Base-by-base conservation (phyloP, 2,888 invertebrate genomes). In the Alviniconcha strummeri region DNA sequence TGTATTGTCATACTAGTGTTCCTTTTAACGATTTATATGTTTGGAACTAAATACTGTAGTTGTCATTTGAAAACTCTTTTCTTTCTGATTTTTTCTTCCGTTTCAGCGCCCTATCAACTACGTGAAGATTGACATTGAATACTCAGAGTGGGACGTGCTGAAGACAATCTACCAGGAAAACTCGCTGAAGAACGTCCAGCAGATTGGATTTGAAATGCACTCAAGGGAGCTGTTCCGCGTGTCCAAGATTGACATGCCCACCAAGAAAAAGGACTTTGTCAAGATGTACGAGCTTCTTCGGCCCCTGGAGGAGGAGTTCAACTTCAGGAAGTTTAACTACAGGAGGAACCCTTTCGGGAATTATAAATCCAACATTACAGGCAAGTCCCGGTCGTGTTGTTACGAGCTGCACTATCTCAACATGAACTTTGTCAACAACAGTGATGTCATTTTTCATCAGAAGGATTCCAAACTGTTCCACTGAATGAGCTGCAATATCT, bases 41-140 rank as follows among this genome's bases (percentile, higher is more conserved):
- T 36, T 36, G 36, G 36, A 36, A 36, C 36, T 36, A 36, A 36
- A 36, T 36, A 3, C 36, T 36, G 36, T 36, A 36, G 36, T 36
- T 36, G 36, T 36, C 1, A 36, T 36, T 36, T 36, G 36, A 36
- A 36, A 36, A 36, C 36, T 36, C 36, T 36, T 36, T 36, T 36
- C 36, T 1, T 36, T 36, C 36, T 36, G 36, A 36, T 36, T 36
- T 36, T 36, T 36, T 36, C 36, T 54, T 86, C 72, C 74, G 80
- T 89, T 89, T n/a, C 89, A 93, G 92, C 85, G 84, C 17, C 84
- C 89, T 1, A 92, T 94, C 57, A 93, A 94, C 86, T 92, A 92
- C 79, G 85, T 94, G 57, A 94, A 94, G 85, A 91, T 94, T 86
- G 94, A 94, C 85, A 90, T 94, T 15, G 93, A 94, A 83, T 93